Evolutionary conservation across 2,888 invertebrate species (phyloP).

Genomic region (Hylaea fasciaria): DNA sequence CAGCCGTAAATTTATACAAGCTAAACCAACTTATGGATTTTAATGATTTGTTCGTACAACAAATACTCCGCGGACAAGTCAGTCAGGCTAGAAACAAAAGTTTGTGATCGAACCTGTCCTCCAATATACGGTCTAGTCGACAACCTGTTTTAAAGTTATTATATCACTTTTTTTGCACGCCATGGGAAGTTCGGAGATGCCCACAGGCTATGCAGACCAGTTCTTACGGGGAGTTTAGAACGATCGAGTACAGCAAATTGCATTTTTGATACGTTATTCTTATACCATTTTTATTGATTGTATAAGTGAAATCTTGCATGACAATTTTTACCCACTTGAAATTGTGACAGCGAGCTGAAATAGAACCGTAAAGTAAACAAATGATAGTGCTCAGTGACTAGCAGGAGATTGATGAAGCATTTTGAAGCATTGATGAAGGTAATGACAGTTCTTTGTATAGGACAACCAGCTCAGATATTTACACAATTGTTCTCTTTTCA

Average conservation of each 20-base stretch:
- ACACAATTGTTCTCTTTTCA: neutral
- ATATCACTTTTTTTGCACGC: slow-evolving; percentile 31
- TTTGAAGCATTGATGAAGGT: slow-evolving; percentile 4
- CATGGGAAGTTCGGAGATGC: slow-evolving; percentile 24
- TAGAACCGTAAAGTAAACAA: no score
- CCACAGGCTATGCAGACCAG: slow-evolving; percentile 40
- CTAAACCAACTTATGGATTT: neutral
- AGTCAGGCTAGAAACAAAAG: neutral
- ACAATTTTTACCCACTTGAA: no score
- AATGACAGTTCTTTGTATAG: no score
- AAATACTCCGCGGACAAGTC: no score
- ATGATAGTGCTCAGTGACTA: no score
- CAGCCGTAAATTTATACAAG: no score
- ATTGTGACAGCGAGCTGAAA: no score
- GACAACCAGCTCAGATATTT: no score
- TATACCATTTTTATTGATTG: no score
- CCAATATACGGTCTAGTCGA: slow-evolving; percentile 9
- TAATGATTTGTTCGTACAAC: neutral
- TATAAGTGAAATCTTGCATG: no score
- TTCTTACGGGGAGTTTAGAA: slow-evolving; percentile 35
- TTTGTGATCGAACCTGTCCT: slow-evolving; percentile 9
- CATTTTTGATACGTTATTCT: no score
- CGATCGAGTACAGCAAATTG: neutral
- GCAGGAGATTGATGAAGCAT: neutral
- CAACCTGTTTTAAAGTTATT: slow-evolving; percentile 32